These are phyloP conservation scores for Melanotus villosus DNA, from an alignment of 2,888 invertebrate species.

Conservation along the genomic window DNA sequence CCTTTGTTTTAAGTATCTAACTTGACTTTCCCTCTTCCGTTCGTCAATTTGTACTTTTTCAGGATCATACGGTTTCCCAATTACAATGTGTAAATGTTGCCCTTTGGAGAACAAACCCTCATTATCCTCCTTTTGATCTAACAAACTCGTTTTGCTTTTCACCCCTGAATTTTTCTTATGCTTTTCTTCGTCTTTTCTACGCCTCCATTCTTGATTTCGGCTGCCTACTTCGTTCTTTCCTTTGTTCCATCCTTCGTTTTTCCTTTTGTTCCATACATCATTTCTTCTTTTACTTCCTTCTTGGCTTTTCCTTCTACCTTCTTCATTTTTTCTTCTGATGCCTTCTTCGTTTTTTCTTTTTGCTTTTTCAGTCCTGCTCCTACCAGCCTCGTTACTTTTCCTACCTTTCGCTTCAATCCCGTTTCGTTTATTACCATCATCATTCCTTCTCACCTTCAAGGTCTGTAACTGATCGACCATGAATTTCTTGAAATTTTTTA, in stretches of 20 bases:
- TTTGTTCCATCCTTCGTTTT: too few relatives aligned
- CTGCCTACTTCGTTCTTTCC: too few relatives aligned
- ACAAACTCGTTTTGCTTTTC: not conserved
- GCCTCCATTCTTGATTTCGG: not conserved
- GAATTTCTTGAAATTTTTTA: constrained; percentile 37
- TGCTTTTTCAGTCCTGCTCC: too few relatives aligned
- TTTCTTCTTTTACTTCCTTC: too few relatives aligned
- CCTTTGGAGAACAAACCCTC: not conserved
- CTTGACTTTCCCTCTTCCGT: not conserved
- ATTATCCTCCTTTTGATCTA: not conserved
- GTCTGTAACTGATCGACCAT: constrained; percentile 43
- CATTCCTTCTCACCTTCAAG: too few relatives aligned
- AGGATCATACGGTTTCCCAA: not conserved
- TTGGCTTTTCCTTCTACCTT: not conserved
- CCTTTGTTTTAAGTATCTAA: not conserved
- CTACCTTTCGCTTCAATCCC: too few relatives aligned
- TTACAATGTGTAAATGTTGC: not conserved
- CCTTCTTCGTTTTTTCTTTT: too few relatives aligned
- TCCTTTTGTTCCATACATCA: too few relatives aligned
- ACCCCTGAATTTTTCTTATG: not conserved
- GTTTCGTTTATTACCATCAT: too few relatives aligned
- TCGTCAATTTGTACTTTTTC: not conserved
- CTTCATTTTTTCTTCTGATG: not conserved
- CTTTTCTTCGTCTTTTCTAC: not conserved
- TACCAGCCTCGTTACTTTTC: too few relatives aligned